A percentile compares a stretch with the other conserved stretches of the same genome.
phyloP scores from a whole-genome alignment of 2,113 vertebrate genomes.

The Antigone vipio region DNA sequence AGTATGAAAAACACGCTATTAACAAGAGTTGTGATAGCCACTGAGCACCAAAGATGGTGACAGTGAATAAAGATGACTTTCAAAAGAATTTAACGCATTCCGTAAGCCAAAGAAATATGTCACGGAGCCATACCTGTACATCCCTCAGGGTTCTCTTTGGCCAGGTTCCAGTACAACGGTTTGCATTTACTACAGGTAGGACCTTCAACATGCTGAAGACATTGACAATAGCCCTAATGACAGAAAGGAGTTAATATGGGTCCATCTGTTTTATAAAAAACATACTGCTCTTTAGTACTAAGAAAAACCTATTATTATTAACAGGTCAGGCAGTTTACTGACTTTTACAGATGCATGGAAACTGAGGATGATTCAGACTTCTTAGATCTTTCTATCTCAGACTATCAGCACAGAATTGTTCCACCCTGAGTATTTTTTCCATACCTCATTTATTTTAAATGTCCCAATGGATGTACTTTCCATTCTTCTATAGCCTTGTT shows the following conservation, averaged over 20 bases:
- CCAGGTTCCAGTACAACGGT: slow-evolving; percentile 89
- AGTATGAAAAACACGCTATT: background rate
- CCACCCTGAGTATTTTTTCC: background rate
- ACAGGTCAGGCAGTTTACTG: background rate
- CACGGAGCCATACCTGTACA: slow-evolving; percentile 78
- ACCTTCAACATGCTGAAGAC: slow-evolving; percentile 81
- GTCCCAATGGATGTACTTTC: background rate
- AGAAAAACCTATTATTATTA: background rate
- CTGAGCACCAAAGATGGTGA: background rate
- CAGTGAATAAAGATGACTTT: background rate
- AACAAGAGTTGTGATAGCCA: background rate
- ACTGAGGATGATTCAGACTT: background rate
- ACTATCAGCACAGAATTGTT: background rate
- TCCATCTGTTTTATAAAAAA: background rate
- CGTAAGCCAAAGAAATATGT: background rate
- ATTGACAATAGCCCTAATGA: slow-evolving; percentile 83
- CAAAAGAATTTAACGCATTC: background rate
- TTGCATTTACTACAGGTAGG: slow-evolving; percentile 85
- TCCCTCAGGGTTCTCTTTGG: slow-evolving; percentile 76
- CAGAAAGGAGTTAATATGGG: background rate
- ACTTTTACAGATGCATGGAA: background rate
- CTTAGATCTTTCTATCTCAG: background rate
- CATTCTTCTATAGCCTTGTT: background rate
- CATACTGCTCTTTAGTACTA: background rate
- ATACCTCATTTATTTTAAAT: background rate